Evolutionary conservation across 1,140 invertebrate genomes (phyloP), one percentile per base, ranked within the genome.

Genomic region (Lanistes nyassanus): DNA sequence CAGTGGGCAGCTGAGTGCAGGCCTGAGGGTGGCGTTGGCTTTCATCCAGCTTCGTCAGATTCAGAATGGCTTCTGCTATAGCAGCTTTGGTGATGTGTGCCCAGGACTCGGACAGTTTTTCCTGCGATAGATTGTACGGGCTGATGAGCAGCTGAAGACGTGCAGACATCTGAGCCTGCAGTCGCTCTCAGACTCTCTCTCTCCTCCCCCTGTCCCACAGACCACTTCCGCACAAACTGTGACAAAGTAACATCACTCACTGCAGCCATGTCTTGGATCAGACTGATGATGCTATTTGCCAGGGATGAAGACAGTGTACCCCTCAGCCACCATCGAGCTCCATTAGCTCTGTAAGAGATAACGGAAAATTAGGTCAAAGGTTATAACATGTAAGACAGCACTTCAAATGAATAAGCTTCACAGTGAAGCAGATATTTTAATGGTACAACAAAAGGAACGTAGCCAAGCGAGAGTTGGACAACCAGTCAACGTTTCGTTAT

Each of bases 231-330:
- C 42, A 47, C 5, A 47, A 13, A 47, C 42, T 13, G 9, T 16
- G 9, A 47, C 42, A 47, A 9, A 47, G 9, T 13, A 9, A 47
- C 19, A 6, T n/a, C 23, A 77, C 92, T 92, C 91, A 97, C 96
- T 81, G 94, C 92, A 26, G 95, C 94, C 95, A 99, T 96, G 86
- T 99, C 97, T 77, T 94, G 93, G 0, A 99, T 91, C 3, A 99
- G 91, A 68, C 93, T 92, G 37, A 97, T 95, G 39, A 98, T 96
- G 64, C 94, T 93, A 88, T 96, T 94, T 6, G 96, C 95, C 65
- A 97, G 92, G 86, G 95, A 95, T 75, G 93, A 92, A 11, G 93
- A 93, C 79, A 96, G 95, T 64, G 92, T 91, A 0, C 97, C 96
- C 78, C 94, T 91, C 76, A 98, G 90, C 93, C 95, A 98, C 96